Conservation (phyloP, 2,113 vertebrate species). For the Ramphastos sulfuratus region DNA sequence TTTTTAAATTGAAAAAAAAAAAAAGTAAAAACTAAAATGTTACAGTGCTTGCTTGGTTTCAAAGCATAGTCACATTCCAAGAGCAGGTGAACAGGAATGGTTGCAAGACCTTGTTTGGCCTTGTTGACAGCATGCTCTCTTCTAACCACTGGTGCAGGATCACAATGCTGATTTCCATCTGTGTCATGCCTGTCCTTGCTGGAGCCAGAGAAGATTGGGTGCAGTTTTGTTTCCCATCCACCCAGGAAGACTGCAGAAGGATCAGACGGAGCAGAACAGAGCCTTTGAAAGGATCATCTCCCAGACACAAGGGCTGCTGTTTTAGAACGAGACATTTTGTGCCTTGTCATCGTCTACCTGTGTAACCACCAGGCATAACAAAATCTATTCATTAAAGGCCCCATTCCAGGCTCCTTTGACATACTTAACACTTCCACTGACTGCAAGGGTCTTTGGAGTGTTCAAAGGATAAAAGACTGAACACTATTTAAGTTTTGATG, state of each 20-base stretch:
- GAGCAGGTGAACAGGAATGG: not conserved
- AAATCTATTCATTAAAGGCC: conserved; percentile 1
- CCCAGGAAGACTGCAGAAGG: not conserved
- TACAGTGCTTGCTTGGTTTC: not conserved
- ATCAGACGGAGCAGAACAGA: not conserved
- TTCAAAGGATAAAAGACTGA: conserved; percentile 38
- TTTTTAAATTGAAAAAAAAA: not conserved
- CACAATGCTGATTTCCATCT: not conserved
- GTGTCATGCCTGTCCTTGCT: not conserved
- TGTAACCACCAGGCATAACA: not conserved
- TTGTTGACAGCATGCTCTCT: accelerated
- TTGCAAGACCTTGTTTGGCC: not conserved
- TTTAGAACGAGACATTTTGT: conserved; percentile 15
- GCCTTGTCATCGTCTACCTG: conserved; percentile 55
- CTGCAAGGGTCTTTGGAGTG: not conserved
- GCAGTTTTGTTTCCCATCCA: not conserved
- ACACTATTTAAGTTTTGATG: conserved; percentile 44
- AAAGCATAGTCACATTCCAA: not conserved
- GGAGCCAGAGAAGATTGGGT: not conserved
- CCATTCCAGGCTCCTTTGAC: not conserved
- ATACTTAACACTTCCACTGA: conserved; percentile 4
- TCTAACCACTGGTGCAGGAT: not conserved
- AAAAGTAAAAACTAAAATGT: not conserved
- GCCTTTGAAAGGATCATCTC: not conserved
- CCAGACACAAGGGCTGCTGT: conserved; percentile 10